These are phyloP conservation scores for Drosophila pruinosa DNA, from an alignment of 1,140 invertebrate species.

Conservation along the genomic window DNA sequence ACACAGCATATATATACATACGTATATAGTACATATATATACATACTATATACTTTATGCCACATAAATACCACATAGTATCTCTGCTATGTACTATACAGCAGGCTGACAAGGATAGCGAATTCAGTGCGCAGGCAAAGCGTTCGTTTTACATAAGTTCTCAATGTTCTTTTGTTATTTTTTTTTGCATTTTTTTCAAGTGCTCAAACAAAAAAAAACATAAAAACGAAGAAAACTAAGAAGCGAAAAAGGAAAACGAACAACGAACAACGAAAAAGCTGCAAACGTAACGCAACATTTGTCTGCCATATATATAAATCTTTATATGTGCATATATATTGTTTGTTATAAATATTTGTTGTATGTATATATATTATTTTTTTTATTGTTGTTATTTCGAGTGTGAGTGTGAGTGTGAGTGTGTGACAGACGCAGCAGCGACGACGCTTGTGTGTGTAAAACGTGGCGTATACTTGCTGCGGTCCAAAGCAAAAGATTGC, in stretches of 20 bases:
- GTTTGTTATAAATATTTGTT: no score
- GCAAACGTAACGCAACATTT: conserved; percentile 21
- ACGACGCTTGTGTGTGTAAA: conserved; percentile 4
- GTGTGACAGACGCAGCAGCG: conserved; percentile 26
- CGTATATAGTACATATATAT: not conserved
- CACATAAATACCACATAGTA: no score
- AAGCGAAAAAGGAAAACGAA: not conserved
- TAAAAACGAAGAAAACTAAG: not conserved
- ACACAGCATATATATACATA: not conserved
- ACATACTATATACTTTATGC: not conserved
- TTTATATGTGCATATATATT: not conserved
- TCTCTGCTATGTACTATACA: no score
- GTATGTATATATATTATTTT: conserved; percentile 16
- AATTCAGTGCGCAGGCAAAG: conserved; percentile 39
- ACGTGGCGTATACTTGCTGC: conserved; percentile 72
- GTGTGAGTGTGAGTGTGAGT: conserved; percentile 45
- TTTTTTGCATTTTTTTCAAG: conserved; percentile 46
- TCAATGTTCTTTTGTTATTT: conserved; percentile 38
- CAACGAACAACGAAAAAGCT: not conserved
- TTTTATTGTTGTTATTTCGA: conserved; percentile 31
- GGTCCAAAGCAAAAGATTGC: conserved; percentile 53
- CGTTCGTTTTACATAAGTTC: conserved; percentile 70
- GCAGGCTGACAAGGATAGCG: no score
- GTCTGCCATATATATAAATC: not conserved
- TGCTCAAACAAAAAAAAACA: conserved; percentile 23